Base-by-base conservation (phyloP, 1,140 invertebrate genomes). In the Solen grandis region DNA sequence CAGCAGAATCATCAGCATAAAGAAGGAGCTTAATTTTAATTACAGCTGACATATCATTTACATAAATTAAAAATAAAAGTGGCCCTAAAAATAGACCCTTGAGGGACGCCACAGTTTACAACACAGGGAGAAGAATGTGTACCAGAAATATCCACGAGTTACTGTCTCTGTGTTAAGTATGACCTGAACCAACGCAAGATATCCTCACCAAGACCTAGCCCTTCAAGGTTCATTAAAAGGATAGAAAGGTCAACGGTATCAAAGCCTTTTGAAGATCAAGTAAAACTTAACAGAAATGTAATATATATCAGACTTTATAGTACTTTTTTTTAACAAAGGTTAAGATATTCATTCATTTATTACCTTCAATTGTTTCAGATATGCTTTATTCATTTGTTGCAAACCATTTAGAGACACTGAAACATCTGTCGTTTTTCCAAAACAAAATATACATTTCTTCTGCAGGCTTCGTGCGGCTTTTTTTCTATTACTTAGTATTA, bases 71-170 rank as follows among this genome's bases (percentile, higher is more conserved):
- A 29, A 62, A 29, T 29, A 5, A 25, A 29, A 29, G 33, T 22
- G 59, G 8, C 59, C 29, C 33, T n/a, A n/a, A 29, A 62, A 62
- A 62, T 62, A 5, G 31, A 62, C 25, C 59, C 59, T 31, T 62
- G 59, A 62, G 59, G 59, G 31, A 62, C 59, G 33, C 59, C 59
- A 62, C 29, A 8, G 22, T 8, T 62, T 10, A 62, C 31, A 22
- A 5, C 29, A 22, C 38, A 19, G 25, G n/a, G 36, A 25, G 41
- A 68, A n/a, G 65, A 68, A 19, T 10, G 22, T 27, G 14, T 29
- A 22, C 65, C 65, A 16, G 38, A 50, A 5, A 68, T 14, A 50
- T 68, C 36, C 46, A 68, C 65, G 22, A 68, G 19, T 25, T 68
- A 41, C 16, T 50, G 2, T 25, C 65, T 68, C 10, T 68, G 19